Conservation (phyloP, 2,113 vertebrate species). For the Alligator mississippiensis region DNA sequence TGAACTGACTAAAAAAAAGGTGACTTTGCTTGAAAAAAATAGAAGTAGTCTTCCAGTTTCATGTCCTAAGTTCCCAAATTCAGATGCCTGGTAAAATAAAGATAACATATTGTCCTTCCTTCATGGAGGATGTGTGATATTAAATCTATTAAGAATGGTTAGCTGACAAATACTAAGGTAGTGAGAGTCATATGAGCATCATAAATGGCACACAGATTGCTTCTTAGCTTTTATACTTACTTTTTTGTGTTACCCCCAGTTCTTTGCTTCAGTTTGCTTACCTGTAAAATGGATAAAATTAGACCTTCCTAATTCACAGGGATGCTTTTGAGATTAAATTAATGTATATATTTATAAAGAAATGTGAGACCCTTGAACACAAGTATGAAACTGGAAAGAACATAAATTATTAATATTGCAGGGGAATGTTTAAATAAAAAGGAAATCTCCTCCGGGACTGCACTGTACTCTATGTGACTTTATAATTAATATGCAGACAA, state of each 20-base stretch:
- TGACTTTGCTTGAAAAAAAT: too few relatives aligned
- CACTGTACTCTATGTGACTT: rapidly evolving
- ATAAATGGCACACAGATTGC: neutral
- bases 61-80: too few relatives aligned
- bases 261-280: neutral
- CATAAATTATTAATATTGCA: neutral
- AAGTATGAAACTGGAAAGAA: neutral
- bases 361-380: neutral
- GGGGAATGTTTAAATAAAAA: rapidly evolving
- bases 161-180: neutral
- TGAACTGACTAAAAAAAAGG: too few relatives aligned
- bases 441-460: neutral
- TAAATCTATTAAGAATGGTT: neutral
- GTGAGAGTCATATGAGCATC: neutral
- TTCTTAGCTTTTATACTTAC: neutral
- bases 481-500: neutral
- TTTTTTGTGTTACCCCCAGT: neutral
- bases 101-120: neutral
- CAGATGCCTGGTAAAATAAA: too few relatives aligned
- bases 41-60: too few relatives aligned
- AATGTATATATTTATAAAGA: neutral
- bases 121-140: neutral
- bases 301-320: neutral
- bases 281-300: neutral
- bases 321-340: neutral